Evolutionary conservation across 2,797 vertebrate genomes (phyloP), one percentile per base, ranked within the genome.

Genomic region (Phoeniculus purpureus): DNA sequence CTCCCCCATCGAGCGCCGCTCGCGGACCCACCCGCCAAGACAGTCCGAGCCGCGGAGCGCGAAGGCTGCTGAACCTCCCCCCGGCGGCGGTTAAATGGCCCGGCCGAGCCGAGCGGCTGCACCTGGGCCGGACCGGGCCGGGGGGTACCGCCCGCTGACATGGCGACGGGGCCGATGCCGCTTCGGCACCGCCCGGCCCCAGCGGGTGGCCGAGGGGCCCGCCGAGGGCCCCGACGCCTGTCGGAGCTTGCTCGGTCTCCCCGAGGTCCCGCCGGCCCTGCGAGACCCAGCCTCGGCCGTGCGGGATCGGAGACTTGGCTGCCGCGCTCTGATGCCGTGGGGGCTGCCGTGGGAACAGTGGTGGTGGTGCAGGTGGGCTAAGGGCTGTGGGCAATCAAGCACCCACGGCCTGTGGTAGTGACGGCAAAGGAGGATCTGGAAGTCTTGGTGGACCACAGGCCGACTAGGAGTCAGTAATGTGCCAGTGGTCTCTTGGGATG

Each of bases 61-160:
- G 4, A 56, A 12, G 17, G 0, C 50, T 0, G 12, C 21, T 4
- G 15, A 18, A 3, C 6, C 9, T 5, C 4, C 10, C 7, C 7
- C 54, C 29, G 12, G 16, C 37, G 18, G 65, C 37, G 4, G 20
- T 1, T 66, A 20, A 70, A 74, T 19, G 55, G 23, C 4, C 17
- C 54, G 16, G 34, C 47, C 11, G 56, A 7, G 40, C 48, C 10
- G 26, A 37, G 13, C 27, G 15, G 52, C 60, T 37, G 78, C 74
- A 59, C 86, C 82, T 77, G 93, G 77, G 77, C 81, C 37, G 47
- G 72, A 21, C 47, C 37, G 59, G 55, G 26, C 29, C 21, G 22
- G 48, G 27, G 47, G n/a, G 86, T 3, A 20, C 65, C n/a, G 15
- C 56, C 70, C n/a, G 82, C 32, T 77, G 81, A 81, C 61, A 25